Evolutionary conservation across 1,140 invertebrate genomes (phyloP), one percentile per base, ranked within the genome.

Genomic region (Drosophila biarmipes): DNA sequence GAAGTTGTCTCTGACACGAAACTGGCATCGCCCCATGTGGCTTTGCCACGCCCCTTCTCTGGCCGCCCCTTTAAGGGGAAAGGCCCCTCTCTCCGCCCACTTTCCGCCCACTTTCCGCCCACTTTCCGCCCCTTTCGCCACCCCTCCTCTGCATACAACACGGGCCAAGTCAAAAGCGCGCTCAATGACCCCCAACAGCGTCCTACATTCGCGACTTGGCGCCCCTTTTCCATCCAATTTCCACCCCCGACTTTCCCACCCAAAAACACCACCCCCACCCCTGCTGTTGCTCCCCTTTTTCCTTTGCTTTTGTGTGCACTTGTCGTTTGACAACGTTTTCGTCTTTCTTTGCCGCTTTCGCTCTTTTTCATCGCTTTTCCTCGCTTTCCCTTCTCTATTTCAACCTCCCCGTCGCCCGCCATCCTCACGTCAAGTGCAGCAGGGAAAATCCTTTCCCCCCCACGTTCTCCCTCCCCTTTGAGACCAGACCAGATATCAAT

Each of bases 1-100:
- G 54, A 82, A 82, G 79, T 82, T 82, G 79, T 78, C 78, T 64
- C 48, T 72, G 72, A 80, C 78, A 80, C 61, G 73, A 74, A 51
- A 73, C 68, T 73, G 72, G 19, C 34, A 27, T 21, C 48, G 37
- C 62, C 59, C 57, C 68, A 64, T 69, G 62, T 61, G 69, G 74
- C 69, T 38, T 15, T 35, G 56, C 62, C 62, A 64, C 61, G 42
- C 63, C 66, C 35, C 63, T 40, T 55, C 49, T 29, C 67, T 43
- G 31, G 19, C 31, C 34, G 6, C 31, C 19, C 19, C 14, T 43
- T 7, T 14, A 6, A 7, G 19, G n/a, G 6, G 12, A 12, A 11
- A 19, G 14, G 12, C 35, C 31, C 40, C 27, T 49, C n/a, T 29
- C 6, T 10, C 15, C 10, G n/a, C 27, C 12, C 15, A 10, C 19